These are phyloP conservation scores for Scylla paramamosain DNA, from an alignment of 1,140 invertebrate species.

Conservation along the genomic window DNA sequence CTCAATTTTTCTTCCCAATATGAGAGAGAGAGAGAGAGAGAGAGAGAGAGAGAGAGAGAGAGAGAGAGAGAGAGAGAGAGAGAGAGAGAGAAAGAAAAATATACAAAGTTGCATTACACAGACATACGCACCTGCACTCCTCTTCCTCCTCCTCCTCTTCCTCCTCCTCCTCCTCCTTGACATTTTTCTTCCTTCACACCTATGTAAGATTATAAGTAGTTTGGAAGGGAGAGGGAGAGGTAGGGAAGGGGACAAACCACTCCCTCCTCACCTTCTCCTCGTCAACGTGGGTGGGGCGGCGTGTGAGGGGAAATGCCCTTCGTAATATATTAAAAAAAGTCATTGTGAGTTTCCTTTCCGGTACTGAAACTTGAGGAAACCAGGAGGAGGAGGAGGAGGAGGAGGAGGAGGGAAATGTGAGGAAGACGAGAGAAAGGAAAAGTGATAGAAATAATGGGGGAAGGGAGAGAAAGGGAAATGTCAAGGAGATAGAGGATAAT, in stretches of 20 bases:
- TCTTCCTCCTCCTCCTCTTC: not conserved
- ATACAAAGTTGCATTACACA: not conserved
- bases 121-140: not conserved
- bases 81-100: not conserved
- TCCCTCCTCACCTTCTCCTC: slow-evolving; percentile 4
- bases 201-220: not conserved
- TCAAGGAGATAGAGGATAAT: not conserved
- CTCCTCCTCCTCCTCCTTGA: not conserved
- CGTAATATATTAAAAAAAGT: no score
- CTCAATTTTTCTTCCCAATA: no score
- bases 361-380: no score
- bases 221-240: no score
- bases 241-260: no score
- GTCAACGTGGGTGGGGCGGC: no score
- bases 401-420: not conserved
- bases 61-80: slow-evolving; percentile 20
- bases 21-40: not conserved
- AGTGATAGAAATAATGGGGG: no score
- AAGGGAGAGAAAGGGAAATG: no score
- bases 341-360: no score
- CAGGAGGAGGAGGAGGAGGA: no score
- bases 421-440: not conserved
- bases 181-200: slow-evolving; percentile 32
- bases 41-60: slow-evolving; percentile 20
- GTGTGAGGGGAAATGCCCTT: no score